Evolutionary conservation across 2,888 invertebrate genomes (phyloP).

Genomic region (Marasmarcha lunaedactyla): DNA sequence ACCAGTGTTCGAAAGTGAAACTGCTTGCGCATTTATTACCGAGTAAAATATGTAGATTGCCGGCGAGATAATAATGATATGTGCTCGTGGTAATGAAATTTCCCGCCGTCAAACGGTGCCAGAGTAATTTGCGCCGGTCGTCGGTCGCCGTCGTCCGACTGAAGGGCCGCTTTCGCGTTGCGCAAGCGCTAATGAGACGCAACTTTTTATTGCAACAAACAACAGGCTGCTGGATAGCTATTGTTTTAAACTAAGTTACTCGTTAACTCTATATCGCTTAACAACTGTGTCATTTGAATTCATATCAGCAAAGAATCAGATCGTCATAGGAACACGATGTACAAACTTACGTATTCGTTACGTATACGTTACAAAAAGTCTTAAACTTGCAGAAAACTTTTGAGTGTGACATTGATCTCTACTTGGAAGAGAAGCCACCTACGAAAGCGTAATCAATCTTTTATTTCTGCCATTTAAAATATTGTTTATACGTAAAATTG

Average conservation of each 20-base stretch:
- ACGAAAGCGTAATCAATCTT: no score
- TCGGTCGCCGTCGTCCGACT: constrained; percentile 57
- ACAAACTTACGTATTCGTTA: no score
- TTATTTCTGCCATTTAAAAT: no score
- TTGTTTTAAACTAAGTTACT: constrained; percentile 20
- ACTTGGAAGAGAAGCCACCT: no score
- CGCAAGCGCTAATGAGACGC: constrained; percentile 63
- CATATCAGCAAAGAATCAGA: no score
- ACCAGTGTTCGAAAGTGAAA: constrained; percentile 69
- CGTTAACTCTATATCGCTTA: constrained; percentile 15
- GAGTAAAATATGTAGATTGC: constrained; percentile 70
- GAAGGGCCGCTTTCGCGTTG: constrained; percentile 68
- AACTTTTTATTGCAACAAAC: constrained; percentile 50
- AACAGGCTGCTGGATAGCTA: constrained; percentile 23
- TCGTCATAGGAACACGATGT: no score
- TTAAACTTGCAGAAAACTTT: no score
- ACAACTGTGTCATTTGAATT: no score
- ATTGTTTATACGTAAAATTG: no score
- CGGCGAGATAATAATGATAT: constrained; percentile 68
- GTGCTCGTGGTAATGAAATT: constrained; percentile 71
- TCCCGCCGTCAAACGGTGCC: constrained; percentile 70
- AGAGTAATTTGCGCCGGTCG: constrained; percentile 70
- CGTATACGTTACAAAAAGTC: no score
- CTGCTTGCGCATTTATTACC: constrained; percentile 66
- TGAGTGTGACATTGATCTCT: no score